phyloP scores from a whole-genome alignment of 2,888 invertebrate species.

The Agrochola circellaris region DNA sequence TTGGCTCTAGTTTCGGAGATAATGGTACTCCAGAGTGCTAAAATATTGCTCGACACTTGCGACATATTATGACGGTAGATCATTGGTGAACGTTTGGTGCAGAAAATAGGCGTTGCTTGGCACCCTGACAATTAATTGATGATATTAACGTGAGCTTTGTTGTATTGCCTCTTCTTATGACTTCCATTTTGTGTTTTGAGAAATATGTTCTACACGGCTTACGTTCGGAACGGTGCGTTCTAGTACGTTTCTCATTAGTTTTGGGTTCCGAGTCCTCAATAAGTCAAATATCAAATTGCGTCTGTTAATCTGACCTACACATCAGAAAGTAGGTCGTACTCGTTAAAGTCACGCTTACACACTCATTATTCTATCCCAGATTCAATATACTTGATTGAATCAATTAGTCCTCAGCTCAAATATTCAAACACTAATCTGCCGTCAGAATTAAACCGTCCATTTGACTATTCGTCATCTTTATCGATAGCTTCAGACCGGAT shows the following conservation, averaged over 20 bases:
- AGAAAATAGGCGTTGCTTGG: constrained; percentile 56
- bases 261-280: constrained; percentile 6
- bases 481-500: constrained; percentile 66
- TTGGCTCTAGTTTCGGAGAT: constrained; percentile 67
- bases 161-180: constrained; percentile 11
- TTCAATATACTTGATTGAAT: constrained; percentile 50
- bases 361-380: constrained; percentile 2
- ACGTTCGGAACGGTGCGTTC: not conserved
- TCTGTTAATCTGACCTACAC: constrained; percentile 5
- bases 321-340: constrained; percentile 25
- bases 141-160: constrained; percentile 37
- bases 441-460: constrained; percentile 60
- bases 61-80: constrained; percentile 67
- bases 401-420: constrained; percentile 41
- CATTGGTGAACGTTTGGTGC: constrained; percentile 54
- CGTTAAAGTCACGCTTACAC: constrained; percentile 10
- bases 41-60: constrained; percentile 66
- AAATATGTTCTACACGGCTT: not conserved
- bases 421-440: constrained; percentile 51
- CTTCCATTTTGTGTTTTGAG: not conserved
- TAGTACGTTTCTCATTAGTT: constrained; percentile 20
- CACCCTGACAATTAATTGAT: constrained; percentile 56
- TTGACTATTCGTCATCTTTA: constrained; percentile 73
- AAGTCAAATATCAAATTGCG: constrained; percentile 30
- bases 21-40: constrained; percentile 67